These are phyloP conservation scores for Percina caprodes DNA, from an alignment of 2,113 vertebrate genomes.

Conservation along the genomic window DNA sequence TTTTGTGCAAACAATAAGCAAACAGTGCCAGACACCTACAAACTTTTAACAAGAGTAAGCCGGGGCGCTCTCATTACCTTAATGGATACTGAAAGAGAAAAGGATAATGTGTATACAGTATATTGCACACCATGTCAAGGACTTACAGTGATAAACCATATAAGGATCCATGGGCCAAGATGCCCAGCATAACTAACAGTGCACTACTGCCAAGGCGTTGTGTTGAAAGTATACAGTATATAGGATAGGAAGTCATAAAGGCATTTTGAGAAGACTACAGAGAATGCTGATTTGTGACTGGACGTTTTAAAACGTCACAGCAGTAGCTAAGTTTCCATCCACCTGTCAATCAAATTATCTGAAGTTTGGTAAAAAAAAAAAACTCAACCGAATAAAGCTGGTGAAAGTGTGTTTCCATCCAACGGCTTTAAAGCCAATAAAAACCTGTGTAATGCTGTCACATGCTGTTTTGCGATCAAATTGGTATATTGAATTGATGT, in stretches of 20 bases:
- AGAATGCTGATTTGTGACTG: neutral
- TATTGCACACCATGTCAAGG: conserved; percentile 7
- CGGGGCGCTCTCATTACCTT: conserved; percentile 47
- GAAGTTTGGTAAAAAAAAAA: too few relatives aligned
- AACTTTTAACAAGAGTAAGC: conserved; percentile 51
- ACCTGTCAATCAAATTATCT: too few relatives aligned
- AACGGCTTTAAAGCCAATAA: too few relatives aligned
- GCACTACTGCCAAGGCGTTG: neutral
- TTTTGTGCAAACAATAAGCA: conserved; percentile 40
- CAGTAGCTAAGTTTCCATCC: neutral
- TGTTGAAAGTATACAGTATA: conserved; percentile 10
- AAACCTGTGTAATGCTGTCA: too few relatives aligned
- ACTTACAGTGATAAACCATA: conserved; percentile 20
- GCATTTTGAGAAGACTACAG: neutral
- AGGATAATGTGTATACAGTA: conserved; percentile 6
- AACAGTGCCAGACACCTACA: conserved; percentile 30
- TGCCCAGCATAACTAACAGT: conserved; percentile 7
- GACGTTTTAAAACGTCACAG: conserved; percentile 11
- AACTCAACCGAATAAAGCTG: too few relatives aligned
- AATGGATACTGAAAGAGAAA: conserved; percentile 53
- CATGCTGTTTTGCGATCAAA: too few relatives aligned
- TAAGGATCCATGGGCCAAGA: conserved; percentile 9
- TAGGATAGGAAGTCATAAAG: conserved; percentile 21
- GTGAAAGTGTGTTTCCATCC: too few relatives aligned
- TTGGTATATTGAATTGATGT: too few relatives aligned